Conservation (phyloP, 2,113 vertebrate genomes). For the Platysteira castanea region DNA sequence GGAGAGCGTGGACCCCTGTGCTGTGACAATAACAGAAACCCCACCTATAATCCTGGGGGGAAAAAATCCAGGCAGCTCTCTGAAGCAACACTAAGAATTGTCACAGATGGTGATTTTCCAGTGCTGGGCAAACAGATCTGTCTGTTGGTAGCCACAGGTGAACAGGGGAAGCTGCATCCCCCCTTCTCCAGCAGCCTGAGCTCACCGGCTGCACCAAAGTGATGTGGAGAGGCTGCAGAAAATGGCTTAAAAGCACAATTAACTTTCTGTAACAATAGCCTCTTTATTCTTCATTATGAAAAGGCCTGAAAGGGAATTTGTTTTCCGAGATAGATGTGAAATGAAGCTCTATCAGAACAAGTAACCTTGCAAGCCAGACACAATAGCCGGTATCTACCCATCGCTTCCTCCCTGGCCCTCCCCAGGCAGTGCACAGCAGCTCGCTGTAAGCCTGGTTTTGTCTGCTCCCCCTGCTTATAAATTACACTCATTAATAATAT, state of each 20-base stretch:
- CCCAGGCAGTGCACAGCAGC: neutral
- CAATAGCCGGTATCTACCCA: constrained; percentile 62
- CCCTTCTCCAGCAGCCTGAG: neutral
- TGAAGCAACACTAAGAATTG: neutral
- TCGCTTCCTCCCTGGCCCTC: constrained; percentile 26
- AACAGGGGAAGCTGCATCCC: fast-evolving
- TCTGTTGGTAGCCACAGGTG: neutral
- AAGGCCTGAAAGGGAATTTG: constrained; percentile 64
- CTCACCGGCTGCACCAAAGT: neutral
- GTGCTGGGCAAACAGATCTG: neutral
- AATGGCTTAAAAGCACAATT: constrained; percentile 51
- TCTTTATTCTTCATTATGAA: constrained; percentile 75
- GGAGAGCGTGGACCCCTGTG: neutral
- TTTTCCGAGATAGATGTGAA: constrained; percentile 57
- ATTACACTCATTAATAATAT: constrained; percentile 46
- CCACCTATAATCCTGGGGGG: neutral
- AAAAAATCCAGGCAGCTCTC: neutral
- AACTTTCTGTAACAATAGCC: constrained; percentile 63
- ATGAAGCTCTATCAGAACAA: constrained; percentile 52
- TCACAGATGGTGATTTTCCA: neutral
- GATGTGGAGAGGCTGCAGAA: neutral
- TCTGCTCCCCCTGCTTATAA: constrained; percentile 29
- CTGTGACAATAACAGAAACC: neutral
- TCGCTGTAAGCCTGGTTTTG: neutral
- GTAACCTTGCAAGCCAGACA: constrained; percentile 71